Evolutionary conservation across 2,888 invertebrate species (phyloP), one percentile per base, ranked within the genome.

Genomic region (Steinernema hermaphroditum): DNA sequence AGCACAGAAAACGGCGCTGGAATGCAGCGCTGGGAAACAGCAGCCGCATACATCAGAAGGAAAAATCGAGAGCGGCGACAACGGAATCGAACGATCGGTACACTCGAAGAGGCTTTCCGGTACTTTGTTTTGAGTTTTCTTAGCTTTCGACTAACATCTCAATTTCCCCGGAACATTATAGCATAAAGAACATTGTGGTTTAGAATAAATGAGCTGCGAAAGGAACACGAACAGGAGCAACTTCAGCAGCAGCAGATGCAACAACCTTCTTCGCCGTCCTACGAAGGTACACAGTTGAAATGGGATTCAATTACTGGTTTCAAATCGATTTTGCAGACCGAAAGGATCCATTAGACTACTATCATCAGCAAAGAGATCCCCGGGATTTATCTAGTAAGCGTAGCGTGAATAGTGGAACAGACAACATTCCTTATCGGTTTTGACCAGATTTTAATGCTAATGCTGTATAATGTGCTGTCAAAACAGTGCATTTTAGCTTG

Each of bases 21-120:
- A 1, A 83, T 79, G 49, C 79, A 81, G 29, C 74, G 73, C 34
- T 81, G 77, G 76, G 84, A 84, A 68, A 80, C 81, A 43, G 83
- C 85, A 9, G 80, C 84, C 19, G 80, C 80, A 0, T 85, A 84
- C 75, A 85, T 85, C 49, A 76, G 85, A 32, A 73, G 85, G 22
- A 85, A 85, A 68, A 85, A 84, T 68, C 79, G 84, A 16, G 85
- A 85, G 68, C 73, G 85, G 44, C 76, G 85, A 8, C 72, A 77
- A 37, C 72, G 85, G 32, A 85, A 85, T 75, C 74, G 79, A 37
- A 85, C 85, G 14, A 85, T 85, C 49, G 85, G 81, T 14, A 77
- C 79, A 12, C 78, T 85, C 8, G 84, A 84, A 34, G 83, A 84
- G 68, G 77, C 79, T 46, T 37, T 75, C 54, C 27, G 72, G 68